Base-by-base conservation (phyloP, 2,888 invertebrate species). In the Neoscelio sp. region DNA sequence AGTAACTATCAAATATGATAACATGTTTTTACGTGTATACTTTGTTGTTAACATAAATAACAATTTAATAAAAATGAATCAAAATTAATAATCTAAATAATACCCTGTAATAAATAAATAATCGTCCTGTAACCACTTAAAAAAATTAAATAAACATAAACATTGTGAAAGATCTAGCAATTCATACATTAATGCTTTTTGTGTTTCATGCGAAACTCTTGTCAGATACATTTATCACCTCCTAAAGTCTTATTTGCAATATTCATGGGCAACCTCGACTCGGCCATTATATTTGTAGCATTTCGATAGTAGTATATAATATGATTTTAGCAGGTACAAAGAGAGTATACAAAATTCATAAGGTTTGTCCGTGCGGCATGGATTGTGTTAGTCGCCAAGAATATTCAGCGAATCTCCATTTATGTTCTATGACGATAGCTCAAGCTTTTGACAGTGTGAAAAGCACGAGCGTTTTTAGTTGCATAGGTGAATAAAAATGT, bases 341-440 rank as follows among this genome's bases (percentile, higher is more conserved):
- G 67, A 13, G 38, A 40, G 60, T 40, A 54, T 62, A 67, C 68
- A 67, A 77, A 70, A 58, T 77, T 70, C 65, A 77, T 70, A 76
- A 40, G 56, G 52, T 64, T 28, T 54, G 64, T 64, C 30, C 50
- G 54, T 54, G 46, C 26, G 20, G 38, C 30, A 64, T 44, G 44
- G 65, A 65, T 58, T 58, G 52, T 30, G 28, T 76, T 68, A 76
- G 60, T 56, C 64, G 77, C 20, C 52, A 56, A 64, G 58, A 77
- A 71, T 77, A 65, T 71, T 71, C 71, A 65, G 64, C 46, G 50
- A 26, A 65, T 58, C 44, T 52, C 50, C 71, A 42, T 77, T 71
- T 71, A 71, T 58, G 65, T 58, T 56, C 65, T 50, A 38, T 50
- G 13, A 52, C 38, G 71, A 71, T 71, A 67, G 67, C 48, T 67